Conservation (phyloP, 2,888 invertebrate genomes). For the Malacosoma neustria region DNA sequence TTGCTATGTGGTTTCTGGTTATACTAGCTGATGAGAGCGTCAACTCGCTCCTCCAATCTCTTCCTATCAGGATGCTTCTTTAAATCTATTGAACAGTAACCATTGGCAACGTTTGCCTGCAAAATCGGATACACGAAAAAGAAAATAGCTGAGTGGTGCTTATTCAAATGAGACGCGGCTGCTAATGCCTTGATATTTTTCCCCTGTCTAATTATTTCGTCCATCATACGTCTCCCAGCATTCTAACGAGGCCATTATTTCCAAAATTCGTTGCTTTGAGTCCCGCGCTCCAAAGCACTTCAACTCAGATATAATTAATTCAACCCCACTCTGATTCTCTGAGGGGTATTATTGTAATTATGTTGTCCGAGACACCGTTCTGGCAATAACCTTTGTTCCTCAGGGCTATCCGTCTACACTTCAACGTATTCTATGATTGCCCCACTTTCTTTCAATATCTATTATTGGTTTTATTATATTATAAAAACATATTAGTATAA, state of each 20-base stretch:
- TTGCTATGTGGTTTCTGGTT: too few species aligned
- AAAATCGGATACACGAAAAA: too few species aligned
- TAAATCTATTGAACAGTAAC: too few species aligned
- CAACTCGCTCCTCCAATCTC: too few species aligned
- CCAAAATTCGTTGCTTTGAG: background rate
- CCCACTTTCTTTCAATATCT: background rate
- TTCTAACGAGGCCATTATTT: background rate
- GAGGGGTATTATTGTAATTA: conserved; percentile 5
- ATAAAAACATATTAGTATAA: too few species aligned
- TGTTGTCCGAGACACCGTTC: conserved; percentile 1
- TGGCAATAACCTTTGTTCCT: background rate
- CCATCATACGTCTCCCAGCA: background rate
- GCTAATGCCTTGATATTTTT: background rate
- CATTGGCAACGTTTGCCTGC: too few species aligned
- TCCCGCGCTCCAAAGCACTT: background rate
- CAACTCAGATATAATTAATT: conserved; percentile 18
- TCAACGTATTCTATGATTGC: background rate
- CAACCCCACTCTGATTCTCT: conserved; percentile 17
- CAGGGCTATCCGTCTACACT: background rate
- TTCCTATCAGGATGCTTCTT: too few species aligned
- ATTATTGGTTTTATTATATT: background rate
- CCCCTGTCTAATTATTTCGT: background rate
- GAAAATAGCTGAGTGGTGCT: too few species aligned
- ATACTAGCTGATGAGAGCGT: too few species aligned
- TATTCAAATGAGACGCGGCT: too few species aligned